phyloP scores from a whole-genome alignment of 2,113 vertebrate genomes.

The Apus apus region DNA sequence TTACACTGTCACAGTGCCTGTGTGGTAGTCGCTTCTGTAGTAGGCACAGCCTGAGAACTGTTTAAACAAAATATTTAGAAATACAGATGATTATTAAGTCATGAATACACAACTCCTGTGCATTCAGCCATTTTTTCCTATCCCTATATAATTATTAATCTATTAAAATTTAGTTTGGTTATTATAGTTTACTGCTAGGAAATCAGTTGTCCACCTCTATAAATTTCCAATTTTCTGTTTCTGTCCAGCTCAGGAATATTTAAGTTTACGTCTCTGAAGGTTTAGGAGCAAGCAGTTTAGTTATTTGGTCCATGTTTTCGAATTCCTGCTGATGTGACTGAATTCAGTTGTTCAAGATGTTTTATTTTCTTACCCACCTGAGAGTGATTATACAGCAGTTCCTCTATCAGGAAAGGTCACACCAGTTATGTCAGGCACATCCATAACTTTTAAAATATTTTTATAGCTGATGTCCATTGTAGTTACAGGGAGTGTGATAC shows the following conservation, averaged over 20 bases:
- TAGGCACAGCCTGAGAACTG: not conserved
- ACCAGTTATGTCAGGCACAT: slow-evolving; percentile 6
- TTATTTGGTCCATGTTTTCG: not conserved
- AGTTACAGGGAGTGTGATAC: not conserved
- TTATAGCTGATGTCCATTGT: not conserved
- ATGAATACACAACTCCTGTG: not conserved
- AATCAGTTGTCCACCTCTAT: not conserved
- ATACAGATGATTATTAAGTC: not conserved
- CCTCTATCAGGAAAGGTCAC: slow-evolving; percentile 39
- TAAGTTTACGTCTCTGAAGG: not conserved
- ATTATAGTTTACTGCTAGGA: not conserved
- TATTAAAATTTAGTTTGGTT: not conserved
- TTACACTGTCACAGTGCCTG: not conserved
- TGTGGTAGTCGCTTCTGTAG: not conserved
- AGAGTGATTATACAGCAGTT: slow-evolving; percentile 48
- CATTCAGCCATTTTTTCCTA: not conserved
- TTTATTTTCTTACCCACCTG: slow-evolving; percentile 1
- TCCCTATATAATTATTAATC: not conserved
- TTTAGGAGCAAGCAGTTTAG: not conserved
- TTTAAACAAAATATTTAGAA: not conserved
- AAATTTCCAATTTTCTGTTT: not conserved
- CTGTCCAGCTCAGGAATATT: not conserved
- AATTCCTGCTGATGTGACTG: not conserved
- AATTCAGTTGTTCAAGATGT: not conserved
- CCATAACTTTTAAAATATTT: slow-evolving; percentile 43